phyloP scores from a whole-genome alignment of 2,888 invertebrate genomes.

The Drosophila colorata region DNA sequence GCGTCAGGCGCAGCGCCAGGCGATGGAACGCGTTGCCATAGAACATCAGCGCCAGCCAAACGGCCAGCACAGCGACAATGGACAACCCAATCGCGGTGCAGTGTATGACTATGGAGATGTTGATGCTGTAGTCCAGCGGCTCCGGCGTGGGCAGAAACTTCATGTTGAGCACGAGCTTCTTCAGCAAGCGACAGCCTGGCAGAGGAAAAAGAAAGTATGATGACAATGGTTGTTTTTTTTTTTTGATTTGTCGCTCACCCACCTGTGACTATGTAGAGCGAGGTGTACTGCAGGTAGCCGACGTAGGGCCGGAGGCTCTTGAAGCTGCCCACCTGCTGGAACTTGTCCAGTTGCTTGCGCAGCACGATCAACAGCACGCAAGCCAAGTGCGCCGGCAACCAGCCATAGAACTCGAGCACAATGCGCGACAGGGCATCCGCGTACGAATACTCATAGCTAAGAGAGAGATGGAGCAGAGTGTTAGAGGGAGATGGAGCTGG shows the following conservation, averaged over 20 bases:
- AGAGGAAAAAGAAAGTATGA: too few relatives aligned
- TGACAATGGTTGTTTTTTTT: too few relatives aligned
- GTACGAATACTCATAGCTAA: conserved; percentile 86
- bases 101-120: conserved; percentile 73
- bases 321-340: conserved; percentile 79
- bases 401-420: conserved; percentile 88
- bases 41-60: conserved; percentile 68
- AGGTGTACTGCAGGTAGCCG: conserved; percentile 87
- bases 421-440: conserved; percentile 88
- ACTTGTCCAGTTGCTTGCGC: conserved; percentile 86
- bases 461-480: conserved; percentile 6
- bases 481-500: neutral
- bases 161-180: conserved; percentile 64
- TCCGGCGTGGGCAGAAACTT: conserved; percentile 63
- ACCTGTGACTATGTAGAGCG: conserved; percentile 84
- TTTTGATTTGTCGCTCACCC: neutral
- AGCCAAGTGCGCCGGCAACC: conserved; percentile 89
- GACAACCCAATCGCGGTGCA: conserved; percentile 74
- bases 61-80: conserved; percentile 51
- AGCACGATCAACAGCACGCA: conserved; percentile 88
- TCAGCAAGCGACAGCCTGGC: conserved; percentile 74
- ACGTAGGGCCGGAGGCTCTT: conserved; percentile 87
- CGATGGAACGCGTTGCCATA: conserved; percentile 71
- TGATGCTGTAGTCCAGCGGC: conserved; percentile 66
- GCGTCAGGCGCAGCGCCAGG: conserved; percentile 70